Evolutionary conservation across 2,888 invertebrate species (phyloP), one percentile per base, ranked within the genome.

Genomic region (Pachymerium ferrugineum): DNA sequence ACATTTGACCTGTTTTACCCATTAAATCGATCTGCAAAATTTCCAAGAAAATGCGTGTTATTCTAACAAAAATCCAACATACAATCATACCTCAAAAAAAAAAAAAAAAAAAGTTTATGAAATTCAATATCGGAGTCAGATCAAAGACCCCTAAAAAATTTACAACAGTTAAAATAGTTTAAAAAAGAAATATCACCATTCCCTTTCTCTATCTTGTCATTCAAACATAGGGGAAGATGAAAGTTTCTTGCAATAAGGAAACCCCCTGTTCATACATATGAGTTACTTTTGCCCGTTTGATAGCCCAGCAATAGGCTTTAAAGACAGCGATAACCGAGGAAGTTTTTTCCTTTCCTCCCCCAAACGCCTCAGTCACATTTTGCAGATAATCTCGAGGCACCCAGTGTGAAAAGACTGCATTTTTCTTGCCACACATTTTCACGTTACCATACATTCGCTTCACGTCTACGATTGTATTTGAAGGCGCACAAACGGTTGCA

Each of bases 181-280:
- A 62, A 22, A 25, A n/a, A 62, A 62, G 12, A 25, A 25, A 6
- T 62, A n/a, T n/a, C n/a, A n/a, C n/a, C n/a, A n/a, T n/a, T n/a
- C n/a, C n/a, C n/a, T n/a, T n/a, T n/a, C 25, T 62, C 28, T 62
- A 62, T 62, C 28, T 62, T 62, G 28, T 62, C 62, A 62, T 62
- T 62, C 62, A 62, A 25, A 47, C 22, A 62, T 62, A 28, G 25
- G n/a, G 12, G 12, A 62, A 22, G n/a, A 62, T 62, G 47, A 54
- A 62, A 62, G 25, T 62, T 62, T 62, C 62, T 28, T 62, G 28
- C 62, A 25, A 62, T 62, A 62, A 62, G 62, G 28, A 62, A 62
- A 25, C 62, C 62, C 62, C 62, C 28, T n/a, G 62, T 62, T 62
- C 62, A 62, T 62, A 62, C 62, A 62, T 62, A 62, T 62, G 62